Evolutionary conservation across 2,797 vertebrate genomes (phyloP).

Genomic region (Diceros bicornis): DNA sequence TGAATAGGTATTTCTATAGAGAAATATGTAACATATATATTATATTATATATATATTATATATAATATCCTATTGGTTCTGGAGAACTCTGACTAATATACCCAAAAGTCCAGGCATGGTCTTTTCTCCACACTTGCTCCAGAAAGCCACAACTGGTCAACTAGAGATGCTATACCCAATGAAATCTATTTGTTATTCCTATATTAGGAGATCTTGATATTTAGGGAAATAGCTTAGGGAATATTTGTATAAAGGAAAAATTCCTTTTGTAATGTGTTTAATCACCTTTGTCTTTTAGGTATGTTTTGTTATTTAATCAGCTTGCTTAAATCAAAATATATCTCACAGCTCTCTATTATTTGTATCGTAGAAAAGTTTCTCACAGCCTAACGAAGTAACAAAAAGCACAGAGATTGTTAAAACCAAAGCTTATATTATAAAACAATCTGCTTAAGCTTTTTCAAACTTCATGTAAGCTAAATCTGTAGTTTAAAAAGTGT

Average conservation of each 20-base stretch:
- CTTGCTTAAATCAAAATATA: conserved; percentile 49
- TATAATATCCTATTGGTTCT: background rate
- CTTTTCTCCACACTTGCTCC: background rate
- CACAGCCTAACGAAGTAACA: background rate
- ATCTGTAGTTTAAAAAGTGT: background rate
- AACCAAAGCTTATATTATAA: conserved; percentile 11
- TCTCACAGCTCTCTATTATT: background rate
- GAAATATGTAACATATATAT: background rate
- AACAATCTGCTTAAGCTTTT: background rate
- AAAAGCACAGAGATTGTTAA: conserved; percentile 43
- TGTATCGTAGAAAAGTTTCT: conserved; percentile 7
- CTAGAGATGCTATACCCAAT: background rate
- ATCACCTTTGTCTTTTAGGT: conserved; percentile 10
- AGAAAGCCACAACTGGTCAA: background rate
- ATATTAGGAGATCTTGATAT: background rate
- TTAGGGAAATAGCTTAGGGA: background rate
- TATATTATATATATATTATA: background rate
- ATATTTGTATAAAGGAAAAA: background rate
- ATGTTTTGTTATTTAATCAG: conserved; percentile 33
- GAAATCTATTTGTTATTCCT: conserved; percentile 28
- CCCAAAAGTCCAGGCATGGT: background rate
- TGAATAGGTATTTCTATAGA: background rate
- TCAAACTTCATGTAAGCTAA: background rate
- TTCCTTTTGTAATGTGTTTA: conserved; percentile 17
- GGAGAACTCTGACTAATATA: background rate